Evolutionary conservation across 1,140 invertebrate species (phyloP).

Genomic region (Apolygus lucorum): DNA sequence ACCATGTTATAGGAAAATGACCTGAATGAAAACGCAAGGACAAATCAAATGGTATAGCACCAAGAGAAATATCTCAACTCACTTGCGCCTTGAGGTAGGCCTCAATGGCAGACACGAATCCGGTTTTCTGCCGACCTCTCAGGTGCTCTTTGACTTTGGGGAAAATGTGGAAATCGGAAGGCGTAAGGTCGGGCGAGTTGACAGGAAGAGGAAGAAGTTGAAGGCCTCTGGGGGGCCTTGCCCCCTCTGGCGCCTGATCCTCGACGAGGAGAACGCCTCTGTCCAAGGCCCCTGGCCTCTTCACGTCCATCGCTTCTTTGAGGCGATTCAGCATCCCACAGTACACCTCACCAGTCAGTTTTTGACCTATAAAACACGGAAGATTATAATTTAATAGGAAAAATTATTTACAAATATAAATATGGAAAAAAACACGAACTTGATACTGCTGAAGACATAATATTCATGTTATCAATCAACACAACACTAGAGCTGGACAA

Average conservation of each 20-base stretch:
- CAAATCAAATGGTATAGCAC: no score
- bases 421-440: no score
- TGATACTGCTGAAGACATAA: no score
- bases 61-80: no score
- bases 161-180: slow-evolving; percentile 5
- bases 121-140: background rate
- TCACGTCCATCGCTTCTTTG: background rate
- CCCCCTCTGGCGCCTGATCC: background rate
- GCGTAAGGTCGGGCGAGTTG: background rate
- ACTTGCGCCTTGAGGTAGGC: background rate
- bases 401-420: no score
- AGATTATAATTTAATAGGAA: no score
- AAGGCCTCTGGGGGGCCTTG: background rate
- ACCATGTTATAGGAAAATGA: no score
- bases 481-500: no score
- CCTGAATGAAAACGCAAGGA: no score
- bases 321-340: background rate
- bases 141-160: slow-evolving; percentile 15
- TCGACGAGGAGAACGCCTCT: background rate
- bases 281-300: background rate
- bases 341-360: slow-evolving; percentile 2
- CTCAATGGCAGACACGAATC: background rate
- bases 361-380: background rate
- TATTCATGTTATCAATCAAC: no score
- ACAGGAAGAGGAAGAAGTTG: slow-evolving; percentile 1